A percentile compares a stretch with the other conserved stretches of the same genome.
Evolutionary conservation across 2,797 vertebrate species (phyloP).

Genomic region (Strix occidentalis): DNA sequence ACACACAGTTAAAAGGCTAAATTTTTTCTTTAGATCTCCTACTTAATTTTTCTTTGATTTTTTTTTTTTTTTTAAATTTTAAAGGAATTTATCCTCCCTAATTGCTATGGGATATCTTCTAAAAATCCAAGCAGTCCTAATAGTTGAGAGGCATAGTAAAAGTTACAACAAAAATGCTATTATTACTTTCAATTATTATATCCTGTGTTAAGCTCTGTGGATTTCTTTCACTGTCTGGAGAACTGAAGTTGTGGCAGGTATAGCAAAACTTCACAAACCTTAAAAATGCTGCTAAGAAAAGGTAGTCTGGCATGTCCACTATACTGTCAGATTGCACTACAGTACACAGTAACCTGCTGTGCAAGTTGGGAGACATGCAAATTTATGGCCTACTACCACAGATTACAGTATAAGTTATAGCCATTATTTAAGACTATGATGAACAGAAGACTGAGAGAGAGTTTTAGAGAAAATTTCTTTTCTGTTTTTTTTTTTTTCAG

Average conservation of each 20-base stretch:
- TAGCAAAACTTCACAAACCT: background rate
- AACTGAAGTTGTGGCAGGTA: background rate
- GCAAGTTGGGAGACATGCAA: background rate
- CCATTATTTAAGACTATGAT: background rate
- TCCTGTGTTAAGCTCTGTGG: background rate
- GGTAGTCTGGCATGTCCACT: background rate
- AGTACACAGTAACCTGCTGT: background rate
- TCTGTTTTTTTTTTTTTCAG: background rate
- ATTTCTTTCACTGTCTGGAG: background rate
- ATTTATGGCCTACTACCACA: background rate
- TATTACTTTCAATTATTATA: background rate
- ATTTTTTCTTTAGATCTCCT: background rate
- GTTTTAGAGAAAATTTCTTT: background rate
- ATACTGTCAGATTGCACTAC: background rate
- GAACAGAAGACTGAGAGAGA: background rate
- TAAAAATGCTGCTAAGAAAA: background rate
- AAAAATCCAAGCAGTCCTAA: background rate
- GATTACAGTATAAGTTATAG: background rate
- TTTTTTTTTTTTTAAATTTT: background rate
- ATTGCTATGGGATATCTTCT: background rate
- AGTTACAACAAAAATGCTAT: background rate
- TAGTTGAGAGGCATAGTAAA: background rate
- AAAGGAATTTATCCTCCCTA: background rate
- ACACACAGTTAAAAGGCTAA: background rate
- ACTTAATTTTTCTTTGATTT: background rate